Conservation (phyloP, 2,113 vertebrate genomes). For the Myotis yumanensis region DNA sequence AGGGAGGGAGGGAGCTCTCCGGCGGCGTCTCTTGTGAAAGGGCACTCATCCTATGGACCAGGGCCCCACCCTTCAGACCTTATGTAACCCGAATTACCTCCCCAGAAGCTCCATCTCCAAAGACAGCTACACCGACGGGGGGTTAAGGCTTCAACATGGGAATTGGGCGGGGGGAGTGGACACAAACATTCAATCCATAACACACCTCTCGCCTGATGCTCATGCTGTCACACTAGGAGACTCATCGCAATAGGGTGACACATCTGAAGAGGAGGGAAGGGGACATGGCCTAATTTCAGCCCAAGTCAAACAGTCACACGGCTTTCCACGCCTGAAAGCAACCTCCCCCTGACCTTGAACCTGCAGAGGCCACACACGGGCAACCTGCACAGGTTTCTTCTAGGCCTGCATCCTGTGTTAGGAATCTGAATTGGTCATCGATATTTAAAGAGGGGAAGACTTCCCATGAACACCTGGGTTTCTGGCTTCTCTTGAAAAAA, state of each 20-base stretch:
- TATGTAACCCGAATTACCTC: background rate
- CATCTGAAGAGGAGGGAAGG: rapidly evolving
- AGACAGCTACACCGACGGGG: background rate
- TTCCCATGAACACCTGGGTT: background rate
- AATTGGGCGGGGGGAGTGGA: too few species aligned
- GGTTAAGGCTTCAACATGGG: rapidly evolving
- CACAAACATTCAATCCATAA: rapidly evolving
- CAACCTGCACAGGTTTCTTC: rapidly evolving
- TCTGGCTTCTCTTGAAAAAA: background rate
- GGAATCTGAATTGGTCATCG: background rate
- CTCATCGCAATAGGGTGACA: rapidly evolving
- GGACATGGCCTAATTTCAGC: background rate
- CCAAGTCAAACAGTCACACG: background rate
- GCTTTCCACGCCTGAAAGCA: background rate
- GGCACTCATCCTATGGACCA: background rate
- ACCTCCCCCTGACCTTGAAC: background rate
- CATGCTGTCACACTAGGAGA: background rate
- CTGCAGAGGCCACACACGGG: rapidly evolving
- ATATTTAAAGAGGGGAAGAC: background rate
- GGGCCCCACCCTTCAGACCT: background rate
- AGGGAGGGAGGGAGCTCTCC: background rate
- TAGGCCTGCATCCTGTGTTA: background rate
- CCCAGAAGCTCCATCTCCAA: background rate
- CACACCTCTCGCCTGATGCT: background rate
- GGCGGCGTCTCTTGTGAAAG: background rate